A percentile compares a stretch with the other conserved stretches of the same genome.
phyloP scores from a whole-genome alignment of 2,113 vertebrate species.

The Chunga burmeisteri region DNA sequence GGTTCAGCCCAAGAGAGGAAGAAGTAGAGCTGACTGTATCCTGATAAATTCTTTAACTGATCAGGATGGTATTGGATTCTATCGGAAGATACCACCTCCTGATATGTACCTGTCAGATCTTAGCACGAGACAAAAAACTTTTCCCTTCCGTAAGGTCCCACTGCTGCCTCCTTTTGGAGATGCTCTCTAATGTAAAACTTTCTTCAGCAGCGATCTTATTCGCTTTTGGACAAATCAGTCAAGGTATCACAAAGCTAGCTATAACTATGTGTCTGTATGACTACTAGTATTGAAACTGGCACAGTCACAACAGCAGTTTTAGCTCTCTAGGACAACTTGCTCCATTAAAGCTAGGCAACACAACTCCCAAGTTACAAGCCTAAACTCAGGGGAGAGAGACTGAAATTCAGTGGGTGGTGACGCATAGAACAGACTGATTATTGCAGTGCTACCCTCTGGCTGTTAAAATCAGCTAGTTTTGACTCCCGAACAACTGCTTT shows the following conservation, averaged over 20 bases:
- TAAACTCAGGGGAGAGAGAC: background rate
- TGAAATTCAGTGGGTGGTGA: background rate
- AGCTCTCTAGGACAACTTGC: background rate
- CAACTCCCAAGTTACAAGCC: background rate
- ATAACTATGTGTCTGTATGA: rapidly evolving
- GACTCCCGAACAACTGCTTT: background rate
- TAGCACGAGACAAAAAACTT: rapidly evolving
- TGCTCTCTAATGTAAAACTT: background rate
- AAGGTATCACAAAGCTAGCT: background rate
- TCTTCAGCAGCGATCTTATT: background rate
- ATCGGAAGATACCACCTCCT: background rate
- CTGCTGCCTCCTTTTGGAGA: background rate
- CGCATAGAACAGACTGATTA: background rate
- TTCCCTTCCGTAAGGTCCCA: background rate
- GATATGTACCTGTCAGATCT: background rate
- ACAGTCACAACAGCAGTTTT: background rate
- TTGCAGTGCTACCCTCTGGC: background rate
- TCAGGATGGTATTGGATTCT: background rate
- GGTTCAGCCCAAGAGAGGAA: background rate
- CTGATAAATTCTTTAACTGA: background rate
- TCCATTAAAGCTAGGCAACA: background rate
- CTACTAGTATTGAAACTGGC: background rate
- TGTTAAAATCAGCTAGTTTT: background rate
- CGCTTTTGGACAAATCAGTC: background rate
- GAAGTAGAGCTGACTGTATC: background rate